Percentiles rank a stretch among this genome's conserved stretches.
These are phyloP conservation scores for Acholoe squamosa DNA, from an alignment of 2,888 invertebrate species.

Conservation along the genomic window DNA sequence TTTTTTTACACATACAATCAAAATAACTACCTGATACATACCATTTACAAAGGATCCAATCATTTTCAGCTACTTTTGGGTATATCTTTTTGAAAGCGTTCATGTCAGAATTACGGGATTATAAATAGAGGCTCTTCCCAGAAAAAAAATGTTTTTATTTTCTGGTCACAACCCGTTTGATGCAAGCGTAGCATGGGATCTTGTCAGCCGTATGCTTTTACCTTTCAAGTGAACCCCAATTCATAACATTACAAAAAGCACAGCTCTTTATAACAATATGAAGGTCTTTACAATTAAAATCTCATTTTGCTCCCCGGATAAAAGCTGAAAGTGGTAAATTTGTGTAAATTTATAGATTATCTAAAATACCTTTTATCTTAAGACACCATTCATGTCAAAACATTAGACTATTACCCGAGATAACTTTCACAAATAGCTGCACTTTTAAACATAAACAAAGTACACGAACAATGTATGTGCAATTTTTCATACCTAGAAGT, in stretches of 20 bases:
- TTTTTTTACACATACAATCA: not conserved
- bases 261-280: not conserved
- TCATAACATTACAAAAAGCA: not conserved
- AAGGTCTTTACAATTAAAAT: not conserved
- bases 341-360: slow-evolving; percentile 24
- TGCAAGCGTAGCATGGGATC: too few relatives aligned
- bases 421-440: slow-evolving; percentile 42
- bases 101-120: too few relatives aligned
- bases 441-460: not conserved
- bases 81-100: too few relatives aligned
- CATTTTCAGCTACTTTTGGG: not conserved
- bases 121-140: too few relatives aligned
- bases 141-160: too few relatives aligned
- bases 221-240: not conserved
- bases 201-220: not conserved
- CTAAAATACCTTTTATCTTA: slow-evolving; percentile 35
- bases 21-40: not conserved
- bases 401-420: not conserved
- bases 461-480: not conserved
- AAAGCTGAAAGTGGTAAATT: not conserved
- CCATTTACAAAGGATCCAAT: not conserved
- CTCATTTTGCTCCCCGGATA: not conserved
- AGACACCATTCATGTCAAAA: not conserved
- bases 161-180: too few relatives aligned
- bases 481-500: not conserved